These are phyloP conservation scores for Capricornis sumatraensis DNA, from an alignment of 2,113 vertebrate species.

Conservation along the genomic window DNA sequence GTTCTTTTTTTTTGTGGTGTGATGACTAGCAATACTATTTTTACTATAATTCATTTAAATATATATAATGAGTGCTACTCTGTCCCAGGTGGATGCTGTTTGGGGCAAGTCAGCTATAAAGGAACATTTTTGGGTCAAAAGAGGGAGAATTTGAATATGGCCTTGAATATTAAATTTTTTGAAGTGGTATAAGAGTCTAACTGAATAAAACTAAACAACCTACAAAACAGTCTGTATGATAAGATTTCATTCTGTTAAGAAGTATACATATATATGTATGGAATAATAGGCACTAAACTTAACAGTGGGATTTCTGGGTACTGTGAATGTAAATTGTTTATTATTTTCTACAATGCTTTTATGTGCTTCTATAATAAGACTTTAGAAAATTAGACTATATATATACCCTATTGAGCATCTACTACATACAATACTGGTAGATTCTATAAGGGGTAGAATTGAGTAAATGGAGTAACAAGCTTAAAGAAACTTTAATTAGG, in stretches of 20 bases:
- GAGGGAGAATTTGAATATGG: background rate
- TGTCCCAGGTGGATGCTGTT: background rate
- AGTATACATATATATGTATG: background rate
- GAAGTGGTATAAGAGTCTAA: background rate
- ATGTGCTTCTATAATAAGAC: background rate
- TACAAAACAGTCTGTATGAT: background rate
- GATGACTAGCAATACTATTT: background rate
- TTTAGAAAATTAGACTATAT: background rate
- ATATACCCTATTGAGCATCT: background rate
- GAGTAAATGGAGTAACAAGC: background rate
- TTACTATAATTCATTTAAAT: background rate
- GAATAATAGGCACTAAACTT: conserved; percentile 1
- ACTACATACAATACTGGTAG: background rate
- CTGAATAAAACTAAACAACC: background rate
- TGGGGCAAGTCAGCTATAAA: background rate
- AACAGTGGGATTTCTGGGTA: background rate
- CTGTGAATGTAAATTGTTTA: background rate
- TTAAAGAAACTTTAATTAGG: conserved; percentile 6
- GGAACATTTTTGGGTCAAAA: background rate
- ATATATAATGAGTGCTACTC: background rate
- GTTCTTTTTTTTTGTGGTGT: background rate
- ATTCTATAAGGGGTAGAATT: background rate
- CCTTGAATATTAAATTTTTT: background rate
- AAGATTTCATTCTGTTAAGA: conserved; percentile 1
- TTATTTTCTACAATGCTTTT: background rate